These are phyloP conservation scores for Platyrinchus mystaceus DNA, from an alignment of 2,797 vertebrate genomes.

Conservation along the genomic window DNA sequence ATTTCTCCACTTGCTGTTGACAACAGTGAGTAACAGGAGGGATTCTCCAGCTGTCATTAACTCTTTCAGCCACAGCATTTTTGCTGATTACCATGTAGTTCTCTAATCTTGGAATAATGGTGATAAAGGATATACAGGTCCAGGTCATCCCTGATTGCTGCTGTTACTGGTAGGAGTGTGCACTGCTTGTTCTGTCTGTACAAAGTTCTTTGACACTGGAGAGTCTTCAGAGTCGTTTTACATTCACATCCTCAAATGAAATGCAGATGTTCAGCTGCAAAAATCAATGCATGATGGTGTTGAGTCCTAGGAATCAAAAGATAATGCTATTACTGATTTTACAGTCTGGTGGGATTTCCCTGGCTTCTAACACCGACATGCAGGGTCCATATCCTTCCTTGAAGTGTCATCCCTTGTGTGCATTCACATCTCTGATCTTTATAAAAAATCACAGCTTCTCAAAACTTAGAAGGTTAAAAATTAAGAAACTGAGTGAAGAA, in stretches of 20 bases:
- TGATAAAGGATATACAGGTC: neutral
- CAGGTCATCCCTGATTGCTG: neutral
- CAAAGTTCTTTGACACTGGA: neutral
- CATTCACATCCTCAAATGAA: neutral
- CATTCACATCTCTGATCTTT: neutral
- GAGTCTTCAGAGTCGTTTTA: neutral
- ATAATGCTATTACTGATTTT: neutral
- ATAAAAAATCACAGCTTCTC: neutral
- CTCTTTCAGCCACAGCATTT: neutral
- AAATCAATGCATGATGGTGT: neutral
- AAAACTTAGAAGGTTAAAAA: neutral
- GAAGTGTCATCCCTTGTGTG: neutral
- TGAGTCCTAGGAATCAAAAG: neutral
- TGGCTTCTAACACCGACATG: neutral
- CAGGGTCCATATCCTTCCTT: neutral
- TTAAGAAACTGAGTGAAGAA: neutral
- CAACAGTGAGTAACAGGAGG: neutral
- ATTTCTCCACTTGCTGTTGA: neutral
- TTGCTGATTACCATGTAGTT: neutral
- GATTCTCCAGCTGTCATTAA: neutral
- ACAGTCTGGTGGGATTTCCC: neutral
- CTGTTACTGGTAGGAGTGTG: neutral
- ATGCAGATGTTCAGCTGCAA: neutral
- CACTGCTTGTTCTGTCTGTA: neutral
- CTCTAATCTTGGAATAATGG: rapidly evolving